Base-by-base conservation (phyloP, 2,113 vertebrate species). In the Brienomyrus longianalis region DNA sequence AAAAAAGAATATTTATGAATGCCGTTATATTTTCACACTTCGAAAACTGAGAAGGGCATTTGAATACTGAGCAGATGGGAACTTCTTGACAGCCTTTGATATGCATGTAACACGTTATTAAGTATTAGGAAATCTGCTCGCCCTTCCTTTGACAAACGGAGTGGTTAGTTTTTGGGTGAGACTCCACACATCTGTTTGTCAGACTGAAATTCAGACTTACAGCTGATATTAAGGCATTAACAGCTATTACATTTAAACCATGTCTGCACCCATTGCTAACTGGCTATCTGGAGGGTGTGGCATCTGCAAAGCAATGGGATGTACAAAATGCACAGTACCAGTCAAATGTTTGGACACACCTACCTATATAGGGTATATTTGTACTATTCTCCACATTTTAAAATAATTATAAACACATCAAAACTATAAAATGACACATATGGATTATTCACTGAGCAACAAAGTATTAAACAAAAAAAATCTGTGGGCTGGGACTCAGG, bases 51-150 rank as follows among this genome's bases (percentile, higher is more conserved):
- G 70, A 77, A 77, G 31, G 35, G 74, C 35, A 80, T 19, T 43
- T 80, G 74, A 80, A 80, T 80, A 80, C 74, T 19, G 35, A 80
- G 74, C 74, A 80, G 74, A 80, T 80, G 74, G 74, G 35, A 80
- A 80, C 43, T 80, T 80, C 35, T 43, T 80, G 74, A 80, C 74
- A 39, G 74, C 35, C 74, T 80, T 80, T 80, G 74, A 80, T 80
- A 80, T 80, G 74, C 43, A 43, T 80, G 74, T 7, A 17, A 43
- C 74, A 80, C 74, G 5, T 80, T 80, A 80, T 80, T 80, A 80
- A 80, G 74, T 80, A 80, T 80, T 80, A 80, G 74, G 43, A 80
- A 77, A 77, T 39, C 70, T 77, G 70, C 70, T 39, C 15, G 15
- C 74, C 74, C 74, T 43, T 43, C 13, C 74, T 80, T 80, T 80